Percentiles rank a stretch among this genome's conserved stretches.
These are phyloP conservation scores for Sisyra terminalis DNA, from an alignment of 2,888 invertebrate genomes.

Conservation along the genomic window DNA sequence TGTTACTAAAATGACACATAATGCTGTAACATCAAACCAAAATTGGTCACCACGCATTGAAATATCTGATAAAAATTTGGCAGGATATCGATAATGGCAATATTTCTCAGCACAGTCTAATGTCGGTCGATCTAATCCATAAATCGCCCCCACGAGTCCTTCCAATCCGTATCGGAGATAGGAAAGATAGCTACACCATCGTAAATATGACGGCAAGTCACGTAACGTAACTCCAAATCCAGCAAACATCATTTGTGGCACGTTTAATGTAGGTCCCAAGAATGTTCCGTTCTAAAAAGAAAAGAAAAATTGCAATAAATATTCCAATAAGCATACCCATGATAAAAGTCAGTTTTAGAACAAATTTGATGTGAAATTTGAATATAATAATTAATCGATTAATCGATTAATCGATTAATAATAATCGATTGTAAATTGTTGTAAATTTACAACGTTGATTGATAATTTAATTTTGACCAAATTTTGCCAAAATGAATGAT, in stretches of 20 bases:
- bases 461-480: too few species aligned
- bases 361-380: too few species aligned
- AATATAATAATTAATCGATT: too few species aligned
- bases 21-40: constrained; percentile 63
- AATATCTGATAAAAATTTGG: constrained; percentile 65
- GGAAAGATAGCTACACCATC: constrained; percentile 85
- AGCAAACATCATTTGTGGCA: constrained; percentile 94
- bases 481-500: too few species aligned
- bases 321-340: too few species aligned
- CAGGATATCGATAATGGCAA: constrained; percentile 71
- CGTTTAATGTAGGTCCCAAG: constrained; percentile 77
- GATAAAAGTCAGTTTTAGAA: too few species aligned
- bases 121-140: constrained; percentile 57
- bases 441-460: too few species aligned
- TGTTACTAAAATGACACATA: constrained; percentile 47
- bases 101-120: constrained; percentile 63
- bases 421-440: too few species aligned
- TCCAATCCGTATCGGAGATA: constrained; percentile 85
- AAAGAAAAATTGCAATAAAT: background rate
- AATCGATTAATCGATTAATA: too few species aligned
- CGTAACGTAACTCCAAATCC: constrained; percentile 85
- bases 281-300: constrained; percentile 78
- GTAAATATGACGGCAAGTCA: constrained; percentile 70
- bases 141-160: constrained; percentile 69
- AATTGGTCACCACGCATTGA: constrained; percentile 68